Base-by-base conservation (phyloP, 2,888 invertebrate species). In the Polylopha cassiicola region DNA sequence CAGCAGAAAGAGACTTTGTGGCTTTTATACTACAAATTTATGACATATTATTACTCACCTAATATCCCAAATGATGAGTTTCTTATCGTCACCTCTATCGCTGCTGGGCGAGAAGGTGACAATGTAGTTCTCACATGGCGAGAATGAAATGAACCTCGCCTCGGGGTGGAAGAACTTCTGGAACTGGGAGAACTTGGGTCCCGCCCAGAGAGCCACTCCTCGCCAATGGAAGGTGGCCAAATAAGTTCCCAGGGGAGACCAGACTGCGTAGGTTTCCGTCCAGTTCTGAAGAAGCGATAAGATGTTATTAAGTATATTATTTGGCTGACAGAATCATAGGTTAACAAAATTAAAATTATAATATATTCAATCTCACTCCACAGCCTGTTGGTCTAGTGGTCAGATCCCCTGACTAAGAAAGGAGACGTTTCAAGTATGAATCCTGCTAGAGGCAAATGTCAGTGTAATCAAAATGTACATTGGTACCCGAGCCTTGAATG, bases 211-310 rank as follows among this genome's bases (percentile, higher is more conserved):
- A 0, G 96, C 97, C 31, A 99, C 96, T 38, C 99, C 99, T 47
- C 93, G 90, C 75, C 92, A 92, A 68, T 99, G 99, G 85, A 98
- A 97, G 0, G 99, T 99, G 0, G 98, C 93, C 52, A 99, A 86
- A 73, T 96, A 99, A 0, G 98, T 98, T 27, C 99, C 99, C 21
- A 97, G 85, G 0, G 99, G 99, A 1, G 99, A 99, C 99, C 99
- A 99, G 55, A 95, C 92, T 1, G 98, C 95, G 57, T 97, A 95
- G 0, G 96, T 95, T 65, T 98, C 98, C 1, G 98, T 98, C 93
- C 99, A 99, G 54, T 93, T 90, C 95, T 96, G 65, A 21, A 37
- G 20, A 48, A 44, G 22, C 55, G 58, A 13, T 28, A 26, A 16
- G 17, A 30, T 7, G 9, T 38, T 20, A 44, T 36, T 30, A 28